Percentiles rank a stretch among this genome's conserved stretches.
Conservation (phyloP, 2,113 vertebrate species). For the Hippopotamus amphibius region DNA sequence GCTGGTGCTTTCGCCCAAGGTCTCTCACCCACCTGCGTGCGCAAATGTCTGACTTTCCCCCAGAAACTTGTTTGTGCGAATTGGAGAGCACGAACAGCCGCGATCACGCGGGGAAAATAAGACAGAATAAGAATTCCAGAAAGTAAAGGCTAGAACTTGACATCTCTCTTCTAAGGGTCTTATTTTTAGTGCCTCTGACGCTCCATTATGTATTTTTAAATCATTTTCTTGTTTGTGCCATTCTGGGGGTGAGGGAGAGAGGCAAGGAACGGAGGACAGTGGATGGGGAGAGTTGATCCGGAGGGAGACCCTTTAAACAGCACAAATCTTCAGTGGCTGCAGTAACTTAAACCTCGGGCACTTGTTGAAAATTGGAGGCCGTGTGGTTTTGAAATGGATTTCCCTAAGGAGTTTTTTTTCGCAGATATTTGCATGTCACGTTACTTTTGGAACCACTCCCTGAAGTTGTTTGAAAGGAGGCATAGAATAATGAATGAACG, state of each 20-base stretch:
- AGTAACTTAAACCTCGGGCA: not conserved
- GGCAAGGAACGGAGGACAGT: not conserved
- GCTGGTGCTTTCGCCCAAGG: not conserved
- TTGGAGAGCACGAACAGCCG: not conserved
- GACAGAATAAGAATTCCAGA: not conserved
- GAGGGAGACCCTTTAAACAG: not conserved
- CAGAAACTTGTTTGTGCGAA: not conserved
- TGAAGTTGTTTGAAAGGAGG: not conserved
- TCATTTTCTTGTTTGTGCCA: not conserved
- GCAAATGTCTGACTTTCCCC: not conserved
- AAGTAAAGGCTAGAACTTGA: not conserved
- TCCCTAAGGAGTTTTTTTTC: not conserved
- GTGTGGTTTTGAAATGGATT: not conserved
- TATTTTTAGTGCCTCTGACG: not conserved
- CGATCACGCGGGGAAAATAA: not conserved
- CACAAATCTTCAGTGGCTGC: not conserved
- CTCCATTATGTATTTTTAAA: not conserved
- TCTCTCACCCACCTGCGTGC: not conserved
- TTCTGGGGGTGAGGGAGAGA: not conserved
- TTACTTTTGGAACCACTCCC: not conserved
- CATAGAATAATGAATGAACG: not conserved
- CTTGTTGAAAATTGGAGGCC: slow-evolving; percentile 58
- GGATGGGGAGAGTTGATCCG: not conserved
- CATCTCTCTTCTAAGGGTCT: not conserved
- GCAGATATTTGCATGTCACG: not conserved